A percentile compares a stretch with the other conserved stretches of the same genome.
phyloP scores from a whole-genome alignment of 2,888 invertebrate genomes.

The Tolmerus cingulatus region DNA sequence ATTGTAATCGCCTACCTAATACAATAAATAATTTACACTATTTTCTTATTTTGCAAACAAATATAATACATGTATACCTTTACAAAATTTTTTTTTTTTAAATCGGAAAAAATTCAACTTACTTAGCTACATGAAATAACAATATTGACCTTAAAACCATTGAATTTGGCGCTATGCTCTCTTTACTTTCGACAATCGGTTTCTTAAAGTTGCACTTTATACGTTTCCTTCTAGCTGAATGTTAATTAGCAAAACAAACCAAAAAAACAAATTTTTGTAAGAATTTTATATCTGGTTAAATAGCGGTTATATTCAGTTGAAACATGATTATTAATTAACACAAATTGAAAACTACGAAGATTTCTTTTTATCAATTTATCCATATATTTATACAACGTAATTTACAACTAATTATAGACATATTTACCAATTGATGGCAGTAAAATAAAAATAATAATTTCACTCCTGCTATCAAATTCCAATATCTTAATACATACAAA shows the following conservation, averaged over 20 bases:
- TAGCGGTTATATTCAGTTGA: background rate
- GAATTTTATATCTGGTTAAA: background rate
- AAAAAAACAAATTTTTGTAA: background rate
- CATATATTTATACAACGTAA: background rate
- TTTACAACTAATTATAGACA: background rate
- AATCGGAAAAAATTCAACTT: no score
- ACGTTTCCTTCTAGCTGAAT: background rate
- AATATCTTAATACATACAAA: background rate
- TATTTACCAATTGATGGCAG: background rate
- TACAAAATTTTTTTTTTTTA: no score
- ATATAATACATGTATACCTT: no score
- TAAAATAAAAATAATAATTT: background rate
- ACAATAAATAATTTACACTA: no score
- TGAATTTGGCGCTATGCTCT: no score
- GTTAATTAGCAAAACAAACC: background rate
- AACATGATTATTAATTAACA: background rate
- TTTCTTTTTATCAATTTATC: background rate
- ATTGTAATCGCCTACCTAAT: no score
- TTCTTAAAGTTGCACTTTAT: background rate
- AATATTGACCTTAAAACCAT: no score
- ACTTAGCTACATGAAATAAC: no score
- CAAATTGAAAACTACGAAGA: background rate
- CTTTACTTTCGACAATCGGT: no score
- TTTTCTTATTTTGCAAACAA: no score
- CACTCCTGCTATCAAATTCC: background rate